Percentiles rank a stretch among this genome's conserved stretches.
Conservation (phyloP, 2,113 vertebrate genomes). For the Vombatus ursinus region DNA sequence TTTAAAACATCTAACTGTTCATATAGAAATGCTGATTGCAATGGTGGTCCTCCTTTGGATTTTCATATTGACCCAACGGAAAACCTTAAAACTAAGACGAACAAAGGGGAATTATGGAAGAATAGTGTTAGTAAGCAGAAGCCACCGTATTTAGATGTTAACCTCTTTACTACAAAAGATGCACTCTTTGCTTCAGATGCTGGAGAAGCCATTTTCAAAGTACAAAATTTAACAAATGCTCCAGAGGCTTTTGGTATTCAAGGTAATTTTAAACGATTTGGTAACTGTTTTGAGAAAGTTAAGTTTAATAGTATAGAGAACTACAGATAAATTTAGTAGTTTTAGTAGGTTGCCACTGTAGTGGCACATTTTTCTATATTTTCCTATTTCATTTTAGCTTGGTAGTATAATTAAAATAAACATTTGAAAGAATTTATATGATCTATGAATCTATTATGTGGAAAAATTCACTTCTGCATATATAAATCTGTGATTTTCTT, state of each 20-base stretch:
- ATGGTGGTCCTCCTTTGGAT: constrained; percentile 53
- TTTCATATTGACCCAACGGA: constrained; percentile 49
- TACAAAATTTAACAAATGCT: constrained; percentile 83
- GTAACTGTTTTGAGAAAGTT: constrained; percentile 53
- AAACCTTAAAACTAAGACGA: constrained; percentile 79
- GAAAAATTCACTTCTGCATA: constrained; percentile 54
- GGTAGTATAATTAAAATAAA: background rate
- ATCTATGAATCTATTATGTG: background rate
- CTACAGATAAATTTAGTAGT: constrained; percentile 46
- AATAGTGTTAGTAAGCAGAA: constrained; percentile 72
- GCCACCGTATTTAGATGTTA: constrained; percentile 77
- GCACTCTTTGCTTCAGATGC: constrained; percentile 78
- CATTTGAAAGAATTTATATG: background rate
- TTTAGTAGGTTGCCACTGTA: constrained; percentile 5
- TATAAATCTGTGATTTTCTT: constrained; percentile 73
- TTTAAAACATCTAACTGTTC: constrained; percentile 83
- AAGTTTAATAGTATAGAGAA: constrained; percentile 39
- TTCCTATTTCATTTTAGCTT: constrained; percentile 25
- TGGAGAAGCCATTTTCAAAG: constrained; percentile 82
- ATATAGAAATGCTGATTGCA: constrained; percentile 70
- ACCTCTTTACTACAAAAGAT: constrained; percentile 74
- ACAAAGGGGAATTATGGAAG: constrained; percentile 77
- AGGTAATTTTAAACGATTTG: constrained; percentile 84
- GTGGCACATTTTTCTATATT: constrained; percentile 41
- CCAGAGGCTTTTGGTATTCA: constrained; percentile 84